Conservation (phyloP, 53 echinoderm and acorn worm genomes). For the Astropecten irregularis region DNA sequence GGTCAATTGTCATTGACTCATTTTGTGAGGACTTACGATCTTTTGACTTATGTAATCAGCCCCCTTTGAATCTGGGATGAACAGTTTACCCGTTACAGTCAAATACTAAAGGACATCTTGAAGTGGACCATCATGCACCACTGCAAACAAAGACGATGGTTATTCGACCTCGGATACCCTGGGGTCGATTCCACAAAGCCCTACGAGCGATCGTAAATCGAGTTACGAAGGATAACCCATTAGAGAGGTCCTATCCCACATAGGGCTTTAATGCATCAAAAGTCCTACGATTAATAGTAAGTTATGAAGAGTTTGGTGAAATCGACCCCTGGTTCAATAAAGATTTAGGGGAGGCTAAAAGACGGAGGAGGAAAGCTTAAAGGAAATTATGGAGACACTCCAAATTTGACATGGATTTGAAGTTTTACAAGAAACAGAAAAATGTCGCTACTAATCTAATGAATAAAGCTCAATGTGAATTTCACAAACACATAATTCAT, state of each 20-base stretch:
- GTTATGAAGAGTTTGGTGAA: too few species aligned
- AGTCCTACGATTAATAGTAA: too few species aligned
- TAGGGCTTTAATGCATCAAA: too few species aligned
- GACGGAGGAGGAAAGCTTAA: not conserved
- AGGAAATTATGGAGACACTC: conserved; percentile 11
- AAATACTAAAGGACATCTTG: not conserved
- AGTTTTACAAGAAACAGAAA: not conserved
- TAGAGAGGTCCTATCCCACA: too few species aligned
- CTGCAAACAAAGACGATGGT: not conserved
- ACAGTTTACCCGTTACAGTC: not conserved
- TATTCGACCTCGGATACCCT: not conserved
- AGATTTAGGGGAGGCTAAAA: not conserved
- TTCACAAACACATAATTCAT: not conserved
- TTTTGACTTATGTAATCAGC: not conserved
- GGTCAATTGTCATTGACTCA: conserved; percentile 9
- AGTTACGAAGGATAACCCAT: too few species aligned
- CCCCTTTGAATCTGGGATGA: not conserved
- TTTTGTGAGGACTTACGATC: not conserved
- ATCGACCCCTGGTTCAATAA: conserved; percentile 15
- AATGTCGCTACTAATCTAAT: not conserved
- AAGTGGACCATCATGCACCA: conserved; percentile 1
- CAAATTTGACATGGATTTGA: not conserved
- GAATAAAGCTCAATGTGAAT: not conserved
- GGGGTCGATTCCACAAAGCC: too few species aligned
- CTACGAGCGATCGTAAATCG: too few species aligned